Evolutionary conservation across 1,140 invertebrate genomes (phyloP).

Genomic region (Cylas formicarius): DNA sequence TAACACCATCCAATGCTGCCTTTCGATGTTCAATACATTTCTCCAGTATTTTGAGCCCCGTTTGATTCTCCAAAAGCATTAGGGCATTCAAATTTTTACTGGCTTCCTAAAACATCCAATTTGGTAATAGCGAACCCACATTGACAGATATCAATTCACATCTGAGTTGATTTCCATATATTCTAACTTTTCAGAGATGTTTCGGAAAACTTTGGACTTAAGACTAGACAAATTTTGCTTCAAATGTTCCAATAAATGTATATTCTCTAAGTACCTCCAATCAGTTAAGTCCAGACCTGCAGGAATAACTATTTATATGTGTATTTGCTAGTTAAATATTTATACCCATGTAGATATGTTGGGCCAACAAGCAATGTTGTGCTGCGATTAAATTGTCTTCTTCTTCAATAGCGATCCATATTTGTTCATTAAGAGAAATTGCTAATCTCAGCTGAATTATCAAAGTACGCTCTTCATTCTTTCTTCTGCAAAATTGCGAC

Average conservation of each 20-base stretch:
- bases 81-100: slow-evolving; percentile 37
- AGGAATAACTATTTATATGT: slow-evolving; percentile 11
- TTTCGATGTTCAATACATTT: slow-evolving; percentile 47
- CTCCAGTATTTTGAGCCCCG: slow-evolving; percentile 42
- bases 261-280: slow-evolving; percentile 29
- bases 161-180: slow-evolving; percentile 33
- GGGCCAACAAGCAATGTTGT: slow-evolving; percentile 73
- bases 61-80: slow-evolving; percentile 38
- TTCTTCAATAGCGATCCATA: slow-evolving; percentile 70
- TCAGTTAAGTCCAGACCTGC: slow-evolving; percentile 33
- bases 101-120: slow-evolving; percentile 30
- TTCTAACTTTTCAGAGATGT: slow-evolving; percentile 38
- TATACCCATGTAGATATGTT: slow-evolving; percentile 75
- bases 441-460: slow-evolving; percentile 78
- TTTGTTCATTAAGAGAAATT: slow-evolving; percentile 78
- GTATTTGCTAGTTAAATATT: neutral
- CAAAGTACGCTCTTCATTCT: slow-evolving; percentile 46
- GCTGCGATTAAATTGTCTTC: slow-evolving; percentile 70
- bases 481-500: slow-evolving; percentile 30
- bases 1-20: slow-evolving; percentile 44
- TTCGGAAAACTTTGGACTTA: slow-evolving; percentile 34
- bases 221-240: slow-evolving; percentile 29
- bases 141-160: slow-evolving; percentile 19
- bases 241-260: slow-evolving; percentile 33
- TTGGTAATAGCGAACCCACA: slow-evolving; percentile 6